Base-by-base conservation (phyloP, 2,113 vertebrate genomes). In the Carettochelys insculpta region DNA sequence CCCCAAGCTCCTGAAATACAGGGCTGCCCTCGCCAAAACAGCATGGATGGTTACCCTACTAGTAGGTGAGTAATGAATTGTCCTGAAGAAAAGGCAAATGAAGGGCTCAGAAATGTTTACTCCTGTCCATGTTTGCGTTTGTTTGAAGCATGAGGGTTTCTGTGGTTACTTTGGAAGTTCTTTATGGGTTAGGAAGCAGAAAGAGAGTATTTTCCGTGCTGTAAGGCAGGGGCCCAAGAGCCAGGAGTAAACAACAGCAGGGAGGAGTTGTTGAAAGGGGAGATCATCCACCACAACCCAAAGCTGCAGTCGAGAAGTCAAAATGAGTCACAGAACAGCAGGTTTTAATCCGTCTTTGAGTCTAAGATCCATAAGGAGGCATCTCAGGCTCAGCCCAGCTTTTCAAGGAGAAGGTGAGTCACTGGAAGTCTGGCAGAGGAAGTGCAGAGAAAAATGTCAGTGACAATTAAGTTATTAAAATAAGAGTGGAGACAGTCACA, bases 141-240 rank as follows among this genome's bases (percentile, higher is more conserved):
- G 8, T 41, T 17, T 61, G 16, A 1, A 68, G 29, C 58, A 12
- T 65, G 25, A 58, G 7, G 25, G 50, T 41, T 79, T 79, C n/a
- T 8, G 25, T 52, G 25, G n/a, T 34, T 14, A 45, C 17, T 3
- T 43, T 22, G 8, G 52, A 43, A 75, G 29, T 41, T 53, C 38
- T 53, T 51, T 83, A 25, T 41, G 31, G 17, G 11, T 20, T 73
- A 27, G 16, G 19, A 45, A 53, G 8, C 34, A 41, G 38, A 79
- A 14, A 41, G n/a, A 53, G 34, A 5, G 14, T 68, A 68, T 38
- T 68, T 56, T 65, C 29, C 51, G 11, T 71, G 47, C n/a, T 84
- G 29, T 0, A 0, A 4, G 56, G 48, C 12, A 52, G 20, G 75
- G 75, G 1, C 38, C 2, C 29, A 3, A 2, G 77, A 56, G 48